phyloP scores from a whole-genome alignment of 2,888 invertebrate genomes.

The Diogma glabrata region DNA sequence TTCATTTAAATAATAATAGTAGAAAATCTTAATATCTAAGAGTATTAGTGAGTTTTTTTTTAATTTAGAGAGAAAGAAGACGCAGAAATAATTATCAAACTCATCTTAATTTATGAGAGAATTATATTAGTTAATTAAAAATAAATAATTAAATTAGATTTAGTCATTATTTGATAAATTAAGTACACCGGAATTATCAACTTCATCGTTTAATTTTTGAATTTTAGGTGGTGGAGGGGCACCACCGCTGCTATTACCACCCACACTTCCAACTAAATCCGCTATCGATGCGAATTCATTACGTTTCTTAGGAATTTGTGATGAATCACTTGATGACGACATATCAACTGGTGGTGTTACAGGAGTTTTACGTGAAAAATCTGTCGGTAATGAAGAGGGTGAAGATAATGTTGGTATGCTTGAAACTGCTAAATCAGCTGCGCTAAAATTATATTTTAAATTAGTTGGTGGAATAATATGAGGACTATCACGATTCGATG shows the following conservation, averaged over 20 bases:
- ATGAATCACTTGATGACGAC: constrained; percentile 19
- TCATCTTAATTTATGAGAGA: too few species aligned
- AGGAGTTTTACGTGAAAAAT: constrained; percentile 31
- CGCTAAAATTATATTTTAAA: constrained; percentile 36
- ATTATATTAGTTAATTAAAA: too few species aligned
- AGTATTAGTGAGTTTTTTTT: too few species aligned
- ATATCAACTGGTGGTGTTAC: constrained; percentile 33
- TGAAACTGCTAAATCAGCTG: constrained; percentile 36
- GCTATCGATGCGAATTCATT: constrained; percentile 38
- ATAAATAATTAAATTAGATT: constrained; percentile 20
- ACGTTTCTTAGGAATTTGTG: constrained; percentile 33
- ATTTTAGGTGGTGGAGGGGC: constrained; percentile 47
- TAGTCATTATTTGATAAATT: constrained; percentile 33
- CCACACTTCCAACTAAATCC: constrained; percentile 32
- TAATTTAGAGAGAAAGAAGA: too few species aligned
- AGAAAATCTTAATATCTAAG: too few species aligned
- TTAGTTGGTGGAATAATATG: constrained; percentile 15
- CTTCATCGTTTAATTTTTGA: constrained; percentile 42
- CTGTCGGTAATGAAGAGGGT: constrained; percentile 27
- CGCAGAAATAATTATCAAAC: too few species aligned
- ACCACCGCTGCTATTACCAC: too few species aligned
- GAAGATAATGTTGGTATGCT: constrained; percentile 32
- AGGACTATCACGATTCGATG: constrained; percentile 20
- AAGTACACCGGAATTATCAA: constrained; percentile 23
- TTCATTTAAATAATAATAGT: too few species aligned